phyloP scores from a whole-genome alignment of 2,113 vertebrate genomes.

The Cyphomyrus discorhynchus region DNA sequence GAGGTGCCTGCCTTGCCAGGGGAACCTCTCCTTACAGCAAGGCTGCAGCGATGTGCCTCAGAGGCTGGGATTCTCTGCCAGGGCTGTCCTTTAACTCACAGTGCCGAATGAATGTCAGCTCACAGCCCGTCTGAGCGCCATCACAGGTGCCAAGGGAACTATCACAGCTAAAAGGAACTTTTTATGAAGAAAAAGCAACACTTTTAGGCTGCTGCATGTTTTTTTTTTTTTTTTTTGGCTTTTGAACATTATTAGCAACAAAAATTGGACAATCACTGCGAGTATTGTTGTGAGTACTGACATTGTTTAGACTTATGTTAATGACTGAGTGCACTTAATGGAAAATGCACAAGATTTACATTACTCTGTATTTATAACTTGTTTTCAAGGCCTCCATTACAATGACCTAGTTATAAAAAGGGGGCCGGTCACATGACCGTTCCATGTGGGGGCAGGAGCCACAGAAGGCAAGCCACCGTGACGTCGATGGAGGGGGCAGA shows the following conservation, averaged over 20 bases:
- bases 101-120: neutral
- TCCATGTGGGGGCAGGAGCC: neutral
- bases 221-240: neutral
- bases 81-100: neutral
- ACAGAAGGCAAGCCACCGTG: neutral
- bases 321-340: neutral
- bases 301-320: neutral
- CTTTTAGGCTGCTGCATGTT: neutral
- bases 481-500: neutral
- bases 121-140: neutral
- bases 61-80: neutral
- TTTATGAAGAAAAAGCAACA: neutral
- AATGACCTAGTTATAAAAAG: neutral
- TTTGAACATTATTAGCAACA: neutral
- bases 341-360: neutral
- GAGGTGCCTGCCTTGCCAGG: neutral
- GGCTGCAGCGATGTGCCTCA: neutral
- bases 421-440: neutral
- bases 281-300: neutral
- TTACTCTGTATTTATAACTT: neutral
- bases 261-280: neutral
- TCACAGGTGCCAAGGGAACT: neutral
- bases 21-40: neutral
- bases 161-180: neutral
- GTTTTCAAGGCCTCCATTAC: neutral